phyloP scores from a whole-genome alignment of 2,113 vertebrate species.

The Poecile atricapillus region DNA sequence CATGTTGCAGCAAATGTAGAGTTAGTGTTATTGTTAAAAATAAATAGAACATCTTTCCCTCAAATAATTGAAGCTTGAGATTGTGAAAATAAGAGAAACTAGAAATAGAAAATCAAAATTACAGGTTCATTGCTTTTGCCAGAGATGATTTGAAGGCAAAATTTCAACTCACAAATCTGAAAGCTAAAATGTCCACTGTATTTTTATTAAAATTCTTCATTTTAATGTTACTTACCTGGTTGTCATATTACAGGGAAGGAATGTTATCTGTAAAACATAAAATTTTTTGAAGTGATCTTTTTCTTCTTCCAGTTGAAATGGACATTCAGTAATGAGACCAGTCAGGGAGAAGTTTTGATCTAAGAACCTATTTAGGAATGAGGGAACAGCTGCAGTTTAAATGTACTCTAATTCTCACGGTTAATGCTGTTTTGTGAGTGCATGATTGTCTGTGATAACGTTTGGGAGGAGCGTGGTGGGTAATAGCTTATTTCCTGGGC shows the following conservation, averaged over 20 bases:
- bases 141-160: not conserved
- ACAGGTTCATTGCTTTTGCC: not conserved
- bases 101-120: not conserved
- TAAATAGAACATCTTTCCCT: not conserved
- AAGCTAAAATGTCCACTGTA: not conserved
- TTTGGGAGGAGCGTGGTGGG: slow-evolving; percentile 63
- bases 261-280: not conserved
- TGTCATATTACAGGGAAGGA: not conserved
- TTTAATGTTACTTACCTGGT: not conserved
- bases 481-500: slow-evolving; percentile 75
- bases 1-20: not conserved
- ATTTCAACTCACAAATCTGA: not conserved
- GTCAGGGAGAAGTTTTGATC: slow-evolving; percentile 58
- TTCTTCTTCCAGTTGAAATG: slow-evolving; percentile 23
- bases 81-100: not conserved
- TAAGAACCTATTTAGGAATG: slow-evolving; percentile 65
- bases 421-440: slow-evolving; percentile 70
- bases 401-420: slow-evolving; percentile 76
- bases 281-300: not conserved
- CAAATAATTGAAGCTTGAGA: not conserved
- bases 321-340: slow-evolving; percentile 22
- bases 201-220: not conserved
- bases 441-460: slow-evolving; percentile 67
- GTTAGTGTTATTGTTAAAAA: not conserved
- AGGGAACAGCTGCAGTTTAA: slow-evolving; percentile 78